Percentiles rank a stretch among this genome's conserved stretches.
These are phyloP conservation scores for Panzeria rudis DNA, from an alignment of 2,888 invertebrate species.

Conservation along the genomic window DNA sequence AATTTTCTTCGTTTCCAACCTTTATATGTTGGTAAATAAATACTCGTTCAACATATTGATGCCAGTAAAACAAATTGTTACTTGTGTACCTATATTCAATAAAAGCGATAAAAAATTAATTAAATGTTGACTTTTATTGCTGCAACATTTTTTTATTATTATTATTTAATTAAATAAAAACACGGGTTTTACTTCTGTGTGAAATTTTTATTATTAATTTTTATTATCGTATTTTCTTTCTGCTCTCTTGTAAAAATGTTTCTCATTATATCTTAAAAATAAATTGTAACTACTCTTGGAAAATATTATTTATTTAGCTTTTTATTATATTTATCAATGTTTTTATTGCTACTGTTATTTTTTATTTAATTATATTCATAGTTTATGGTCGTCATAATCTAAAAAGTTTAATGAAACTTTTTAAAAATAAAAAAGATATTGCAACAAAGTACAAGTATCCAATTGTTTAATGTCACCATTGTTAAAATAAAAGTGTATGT, in stretches of 20 bases:
- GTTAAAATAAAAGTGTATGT: not conserved
- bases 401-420: slow-evolving; percentile 43
- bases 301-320: slow-evolving; percentile 21
- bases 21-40: slow-evolving; percentile 5
- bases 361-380: slow-evolving; percentile 22
- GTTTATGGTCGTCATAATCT: slow-evolving; percentile 46
- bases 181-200: not conserved
- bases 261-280: not conserved
- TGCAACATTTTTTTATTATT: not conserved
- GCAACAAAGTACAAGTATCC: not conserved
- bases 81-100: not conserved
- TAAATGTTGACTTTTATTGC: slow-evolving; percentile 13
- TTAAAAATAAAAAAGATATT: not conserved
- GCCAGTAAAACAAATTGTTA: not conserved
- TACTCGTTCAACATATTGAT: not conserved
- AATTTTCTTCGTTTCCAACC: too few species aligned
- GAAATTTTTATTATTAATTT: slow-evolving; percentile 10
- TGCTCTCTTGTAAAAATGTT: not conserved
- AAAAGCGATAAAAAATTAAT: slow-evolving; percentile 34
- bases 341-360: slow-evolving; percentile 15
- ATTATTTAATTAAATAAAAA: slow-evolving; percentile 35
- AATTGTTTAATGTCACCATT: slow-evolving; percentile 33
- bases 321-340: slow-evolving; percentile 15
- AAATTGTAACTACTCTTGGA: not conserved
- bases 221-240: not conserved